Conservation (phyloP, 2,888 invertebrate species). For the Charanyca ferruginea region DNA sequence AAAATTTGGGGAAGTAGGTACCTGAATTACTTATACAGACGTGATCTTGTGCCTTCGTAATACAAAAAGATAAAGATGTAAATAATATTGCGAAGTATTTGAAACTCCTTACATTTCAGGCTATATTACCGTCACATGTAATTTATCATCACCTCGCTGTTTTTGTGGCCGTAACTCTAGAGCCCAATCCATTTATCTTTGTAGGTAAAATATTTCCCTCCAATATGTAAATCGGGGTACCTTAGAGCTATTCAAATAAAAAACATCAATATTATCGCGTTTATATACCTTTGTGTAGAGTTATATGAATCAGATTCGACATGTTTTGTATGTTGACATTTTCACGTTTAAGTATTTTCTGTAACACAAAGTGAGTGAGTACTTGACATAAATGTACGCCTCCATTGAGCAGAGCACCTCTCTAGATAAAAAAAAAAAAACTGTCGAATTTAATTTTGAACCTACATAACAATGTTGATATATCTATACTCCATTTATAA, state of each 20-base stretch:
- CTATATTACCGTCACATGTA: slow-evolving; percentile 17
- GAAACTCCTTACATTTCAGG: neutral
- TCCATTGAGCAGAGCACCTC: slow-evolving; percentile 27
- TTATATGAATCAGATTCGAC: slow-evolving; percentile 6
- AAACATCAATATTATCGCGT: slow-evolving; percentile 29
- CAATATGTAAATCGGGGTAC: slow-evolving; percentile 47
- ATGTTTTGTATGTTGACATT: slow-evolving; percentile 25
- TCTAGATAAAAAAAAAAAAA: slow-evolving; percentile 12
- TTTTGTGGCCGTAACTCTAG: slow-evolving; percentile 38
- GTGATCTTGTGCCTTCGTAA: neutral
- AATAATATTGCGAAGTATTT: slow-evolving; percentile 23
- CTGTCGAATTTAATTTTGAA: neutral
- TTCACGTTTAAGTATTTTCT: slow-evolving; percentile 1
- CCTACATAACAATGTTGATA: too few species aligned
- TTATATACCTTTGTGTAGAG: slow-evolving; percentile 6
- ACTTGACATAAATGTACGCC: slow-evolving; percentile 35
- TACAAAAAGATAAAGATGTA: slow-evolving; percentile 26
- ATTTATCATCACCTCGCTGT: slow-evolving; percentile 49
- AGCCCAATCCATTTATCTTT: slow-evolving; percentile 59
- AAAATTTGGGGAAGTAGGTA: neutral
- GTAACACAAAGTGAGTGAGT: slow-evolving; percentile 21
- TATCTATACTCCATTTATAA: too few species aligned
- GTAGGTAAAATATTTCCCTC: slow-evolving; percentile 52
- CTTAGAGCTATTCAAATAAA: slow-evolving; percentile 39
- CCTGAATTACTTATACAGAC: neutral